A percentile compares a stretch with the other conserved stretches of the same genome.
Conservation (phyloP, 2,888 invertebrate genomes). For the Lasioglossum lativentre region DNA sequence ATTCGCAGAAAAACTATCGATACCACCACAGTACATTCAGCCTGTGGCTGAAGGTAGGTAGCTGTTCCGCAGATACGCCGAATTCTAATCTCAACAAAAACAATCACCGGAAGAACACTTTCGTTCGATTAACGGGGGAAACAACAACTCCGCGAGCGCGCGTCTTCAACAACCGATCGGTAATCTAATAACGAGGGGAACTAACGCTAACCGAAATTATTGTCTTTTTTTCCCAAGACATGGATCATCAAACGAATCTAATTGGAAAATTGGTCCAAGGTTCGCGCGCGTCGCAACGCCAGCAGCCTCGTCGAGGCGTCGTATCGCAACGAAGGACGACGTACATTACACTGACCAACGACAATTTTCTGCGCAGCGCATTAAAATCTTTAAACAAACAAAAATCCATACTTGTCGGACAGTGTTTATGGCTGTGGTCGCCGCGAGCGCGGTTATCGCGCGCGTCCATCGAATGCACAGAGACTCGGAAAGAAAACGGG, state of each 20-base stretch:
- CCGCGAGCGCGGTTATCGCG: constrained; percentile 4
- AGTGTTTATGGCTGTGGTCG: constrained; percentile 1
- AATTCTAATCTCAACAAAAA: neutral
- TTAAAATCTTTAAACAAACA: neutral
- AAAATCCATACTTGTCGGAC: neutral
- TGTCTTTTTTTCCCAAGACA: constrained; percentile 69
- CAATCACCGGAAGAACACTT: neutral
- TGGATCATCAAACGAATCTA: constrained; percentile 47
- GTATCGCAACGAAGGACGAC: neutral
- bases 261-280: constrained; percentile 72
- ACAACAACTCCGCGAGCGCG: neutral
- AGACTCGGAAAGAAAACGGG: constrained; percentile 7
- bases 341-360: neutral
- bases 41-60: neutral
- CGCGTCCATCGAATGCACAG: neutral
- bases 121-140: constrained; percentile 14
- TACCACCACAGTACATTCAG: too few relatives aligned
- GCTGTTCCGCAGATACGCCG: neutral
- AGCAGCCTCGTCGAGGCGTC: neutral
- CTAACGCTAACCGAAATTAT: constrained; percentile 69
- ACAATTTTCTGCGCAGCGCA: neutral
- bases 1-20: too few relatives aligned
- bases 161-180: constrained; percentile 23
- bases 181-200: constrained; percentile 44
- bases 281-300: constrained; percentile 44